These are phyloP conservation scores for Dolichallabes microphthalmus DNA, from an alignment of 2,113 vertebrate genomes.

Conservation along the genomic window DNA sequence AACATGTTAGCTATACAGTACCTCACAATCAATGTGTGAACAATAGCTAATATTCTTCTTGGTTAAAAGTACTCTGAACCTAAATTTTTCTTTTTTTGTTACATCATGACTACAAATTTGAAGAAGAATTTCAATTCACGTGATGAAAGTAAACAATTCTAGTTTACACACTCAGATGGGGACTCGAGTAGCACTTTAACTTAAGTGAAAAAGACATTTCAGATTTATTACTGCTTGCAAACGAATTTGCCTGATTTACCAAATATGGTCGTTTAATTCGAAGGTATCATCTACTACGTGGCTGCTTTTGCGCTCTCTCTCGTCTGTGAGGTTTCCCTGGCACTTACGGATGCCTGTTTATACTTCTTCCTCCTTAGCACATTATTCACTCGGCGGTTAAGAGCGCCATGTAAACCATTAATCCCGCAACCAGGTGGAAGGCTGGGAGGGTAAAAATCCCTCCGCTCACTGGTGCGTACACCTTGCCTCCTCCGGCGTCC, in stretches of 20 bases:
- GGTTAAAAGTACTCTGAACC: background rate
- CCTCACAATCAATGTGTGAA: background rate
- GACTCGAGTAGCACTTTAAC: background rate
- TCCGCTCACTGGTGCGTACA: conserved; percentile 70
- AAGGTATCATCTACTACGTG: background rate
- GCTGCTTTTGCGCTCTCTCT: background rate
- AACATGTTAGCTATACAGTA: background rate
- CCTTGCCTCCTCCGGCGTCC: conserved; percentile 55
- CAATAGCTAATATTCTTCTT: background rate
- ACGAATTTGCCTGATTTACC: background rate
- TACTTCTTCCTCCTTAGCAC: conserved; percentile 60
- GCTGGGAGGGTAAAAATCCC: conserved; percentile 68
- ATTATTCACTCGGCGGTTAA: conserved; percentile 74
- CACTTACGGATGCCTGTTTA: conserved; percentile 45
- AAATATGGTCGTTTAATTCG: conserved; percentile 1
- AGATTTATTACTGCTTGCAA: background rate
- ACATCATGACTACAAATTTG: no score
- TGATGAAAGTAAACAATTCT: background rate
- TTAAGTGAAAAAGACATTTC: background rate
- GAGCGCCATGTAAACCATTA: conserved; percentile 76
- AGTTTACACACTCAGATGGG: background rate
- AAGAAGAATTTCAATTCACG: background rate
- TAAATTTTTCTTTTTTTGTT: background rate
- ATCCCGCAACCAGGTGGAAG: conserved; percentile 73
- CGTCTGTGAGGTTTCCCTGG: background rate